Evolutionary conservation across 1,140 invertebrate species (phyloP), one percentile per base, ranked within the genome.

Genomic region (Pseudomyrmex gracilis): DNA sequence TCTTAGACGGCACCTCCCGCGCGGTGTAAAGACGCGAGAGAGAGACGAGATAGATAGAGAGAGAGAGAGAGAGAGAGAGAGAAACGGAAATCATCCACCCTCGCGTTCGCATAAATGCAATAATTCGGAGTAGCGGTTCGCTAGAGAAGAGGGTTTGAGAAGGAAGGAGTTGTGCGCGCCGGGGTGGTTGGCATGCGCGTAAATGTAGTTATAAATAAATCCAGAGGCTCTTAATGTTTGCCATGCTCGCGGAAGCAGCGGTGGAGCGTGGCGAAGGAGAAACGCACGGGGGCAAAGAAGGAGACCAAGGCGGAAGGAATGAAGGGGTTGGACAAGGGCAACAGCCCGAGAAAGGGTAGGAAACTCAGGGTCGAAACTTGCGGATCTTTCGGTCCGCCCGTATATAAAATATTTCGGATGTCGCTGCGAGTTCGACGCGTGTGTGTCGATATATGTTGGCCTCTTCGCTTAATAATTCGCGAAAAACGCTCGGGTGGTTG

Each of bases 161-260:
- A 82, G 68, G 82, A 78, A 82, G 73, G 84, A 86, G 83, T 87
- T 87, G 34, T 5, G 34, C 34, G 5, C 34, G 53, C 86, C 87
- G 85, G 83, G 90, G 51, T 66, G 73, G 82, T 85, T 91, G 92
- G 92, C 89, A 93, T 93, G 92, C 93, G 92, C 92, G 93, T 94
- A 94, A 94, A 94, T 94, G 94, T 94, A 94, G 94, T 94, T 94
- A 94, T 94, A 94, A 94, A 94, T 94, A 94, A 94, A 94, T 94
- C 94, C 93, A 93, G 93, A 89, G 93, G 93, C 94, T 94, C 93
- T 94, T 94, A 94, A 94, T 93, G 93, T 91, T 92, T 88, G 88
- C 82, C 76, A 70, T 86, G 73, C 84, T 82, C 80, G 85, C 87
- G 87, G 84, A 86, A 88, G 84, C 68, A 70, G 57, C 58, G 70